phyloP scores from a whole-genome alignment of 2,113 vertebrate genomes.

The Heterotis niloticus region DNA sequence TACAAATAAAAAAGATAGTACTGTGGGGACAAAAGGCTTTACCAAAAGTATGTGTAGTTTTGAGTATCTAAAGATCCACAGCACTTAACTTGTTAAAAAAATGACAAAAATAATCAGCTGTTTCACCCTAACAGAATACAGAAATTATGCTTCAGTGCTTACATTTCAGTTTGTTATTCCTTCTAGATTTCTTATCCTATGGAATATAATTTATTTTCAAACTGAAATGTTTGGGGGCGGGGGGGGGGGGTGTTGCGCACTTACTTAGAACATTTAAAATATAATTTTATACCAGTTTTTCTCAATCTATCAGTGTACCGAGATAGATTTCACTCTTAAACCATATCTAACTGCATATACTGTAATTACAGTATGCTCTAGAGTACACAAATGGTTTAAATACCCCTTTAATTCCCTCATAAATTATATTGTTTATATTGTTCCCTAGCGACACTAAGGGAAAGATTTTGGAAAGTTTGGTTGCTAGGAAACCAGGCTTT shows the following conservation, averaged over 20 bases:
- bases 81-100: neutral
- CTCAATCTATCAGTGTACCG: no score
- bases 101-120: no score
- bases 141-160: no score
- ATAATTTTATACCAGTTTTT: neutral
- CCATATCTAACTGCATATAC: neutral
- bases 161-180: neutral
- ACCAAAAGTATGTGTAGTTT: constrained; percentile 15
- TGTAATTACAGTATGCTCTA: neutral
- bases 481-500: constrained; percentile 13
- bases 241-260: no score
- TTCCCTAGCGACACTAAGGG: neutral
- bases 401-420: neutral
- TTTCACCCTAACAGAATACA: no score
- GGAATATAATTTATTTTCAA: neutral
- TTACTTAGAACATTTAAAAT: constrained; percentile 2
- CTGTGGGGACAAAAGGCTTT: constrained; percentile 10
- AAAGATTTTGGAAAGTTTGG: neutral
- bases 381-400: neutral
- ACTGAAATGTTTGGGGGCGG: neutral
- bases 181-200: neutral
- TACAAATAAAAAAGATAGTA: neutral
- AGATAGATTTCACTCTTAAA: neutral
- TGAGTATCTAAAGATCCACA: neutral
- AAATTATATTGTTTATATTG: constrained; percentile 6